Base-by-base conservation (phyloP, 1,140 invertebrate genomes). In the Drosophila tropicalis region DNA sequence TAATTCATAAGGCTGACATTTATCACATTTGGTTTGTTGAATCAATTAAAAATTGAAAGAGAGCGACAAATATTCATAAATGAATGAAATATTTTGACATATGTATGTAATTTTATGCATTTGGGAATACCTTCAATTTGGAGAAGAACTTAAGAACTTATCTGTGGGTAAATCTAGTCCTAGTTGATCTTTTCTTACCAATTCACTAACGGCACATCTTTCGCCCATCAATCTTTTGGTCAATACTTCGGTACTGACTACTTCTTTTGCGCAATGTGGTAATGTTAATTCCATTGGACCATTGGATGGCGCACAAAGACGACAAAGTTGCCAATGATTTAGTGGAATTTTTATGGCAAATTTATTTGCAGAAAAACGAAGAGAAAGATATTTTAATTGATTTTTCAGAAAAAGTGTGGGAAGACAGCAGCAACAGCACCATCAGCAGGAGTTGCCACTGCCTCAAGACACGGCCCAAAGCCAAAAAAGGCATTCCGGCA, bases 11-110 rank as follows among this genome's bases (percentile, higher is more conserved):
- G 63, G 71, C 78, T 77, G 78, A 76, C 79, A 85, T 91, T 91
- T 91, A 91, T 91, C 90, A 91, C 90, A 90, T 91, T 91, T 91
- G 73, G 65, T 72, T 90, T 73, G 62, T 69, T 87, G 86, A 82
- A 91, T 91, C 80, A 90, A 90, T 91, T 91, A 90, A 89, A 78
- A 54, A 63, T 9, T 9, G 44, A 47, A 7, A 41, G 40, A 41
- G 40, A 41, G n/a, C 12, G n/a, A 29, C 29, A 29, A 29, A 29
- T 29, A 29, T 29, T 29, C 29, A 29, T 29, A 29, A 29, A 29
- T 29, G 29, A 29, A 5, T 2, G 4, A 41, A n/a, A 41, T 4
- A 51, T 22, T 51, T 51, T 51, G 13, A 29, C 29, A 29, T 29
- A n/a, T n/a, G n/a, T n/a, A n/a, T n/a, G n/a, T n/a, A 1, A 29